A percentile compares a stretch with the other conserved stretches of the same genome.
These are phyloP conservation scores for Microhierax caerulescens DNA, from an alignment of 2,797 vertebrate genomes.

Conservation along the genomic window DNA sequence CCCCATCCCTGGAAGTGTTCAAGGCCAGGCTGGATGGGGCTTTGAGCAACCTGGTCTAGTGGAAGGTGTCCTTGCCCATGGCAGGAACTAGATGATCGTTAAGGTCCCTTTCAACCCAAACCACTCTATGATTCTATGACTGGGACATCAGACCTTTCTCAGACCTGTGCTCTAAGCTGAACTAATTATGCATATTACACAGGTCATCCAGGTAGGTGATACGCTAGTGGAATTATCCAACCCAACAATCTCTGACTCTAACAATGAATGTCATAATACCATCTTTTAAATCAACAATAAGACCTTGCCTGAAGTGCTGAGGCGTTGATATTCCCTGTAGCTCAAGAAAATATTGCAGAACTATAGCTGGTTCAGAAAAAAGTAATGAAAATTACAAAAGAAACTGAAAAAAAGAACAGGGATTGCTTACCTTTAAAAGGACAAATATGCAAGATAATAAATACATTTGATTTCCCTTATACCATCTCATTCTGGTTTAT, in stretches of 20 bases:
- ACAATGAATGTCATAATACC: background rate
- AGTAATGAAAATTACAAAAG: background rate
- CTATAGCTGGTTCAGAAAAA: background rate
- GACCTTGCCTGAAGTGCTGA: background rate
- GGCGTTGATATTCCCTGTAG: background rate
- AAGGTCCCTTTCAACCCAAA: no score
- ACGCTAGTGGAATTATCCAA: background rate
- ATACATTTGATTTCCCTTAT: background rate
- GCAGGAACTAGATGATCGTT: no score
- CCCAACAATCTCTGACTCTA: background rate
- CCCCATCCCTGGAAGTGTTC: no score
- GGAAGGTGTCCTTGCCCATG: no score
- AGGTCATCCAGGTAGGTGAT: background rate
- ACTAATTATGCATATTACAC: background rate
- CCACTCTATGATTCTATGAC: no score
- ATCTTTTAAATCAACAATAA: background rate
- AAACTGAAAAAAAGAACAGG: background rate
- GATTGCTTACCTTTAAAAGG: background rate
- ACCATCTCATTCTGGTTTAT: background rate
- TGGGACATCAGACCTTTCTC: background rate
- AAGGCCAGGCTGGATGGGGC: no score
- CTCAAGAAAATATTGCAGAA: background rate
- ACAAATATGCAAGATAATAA: background rate
- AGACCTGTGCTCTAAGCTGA: background rate
- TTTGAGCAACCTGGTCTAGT: no score